These are phyloP conservation scores for Saguinus imperator DNA, from an alignment of 2,113 vertebrate species.

Conservation along the genomic window DNA sequence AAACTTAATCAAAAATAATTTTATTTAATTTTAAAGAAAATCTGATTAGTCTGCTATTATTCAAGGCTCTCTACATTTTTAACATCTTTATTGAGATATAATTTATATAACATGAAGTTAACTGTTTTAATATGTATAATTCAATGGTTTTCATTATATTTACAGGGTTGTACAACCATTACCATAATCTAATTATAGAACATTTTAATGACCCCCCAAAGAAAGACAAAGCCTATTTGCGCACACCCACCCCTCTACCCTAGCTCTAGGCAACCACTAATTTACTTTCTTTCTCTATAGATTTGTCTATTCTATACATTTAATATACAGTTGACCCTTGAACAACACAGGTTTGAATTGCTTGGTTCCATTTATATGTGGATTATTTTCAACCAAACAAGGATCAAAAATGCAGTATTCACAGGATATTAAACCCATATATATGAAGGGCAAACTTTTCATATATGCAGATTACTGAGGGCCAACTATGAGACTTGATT, in stretches of 20 bases:
- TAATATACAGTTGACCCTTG: background rate
- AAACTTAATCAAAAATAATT: background rate
- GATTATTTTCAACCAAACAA: background rate
- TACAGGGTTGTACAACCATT: background rate
- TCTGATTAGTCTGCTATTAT: background rate
- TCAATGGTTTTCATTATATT: background rate
- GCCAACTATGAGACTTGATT: background rate
- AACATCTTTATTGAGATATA: background rate
- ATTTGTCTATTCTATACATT: background rate
- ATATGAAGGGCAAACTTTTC: background rate
- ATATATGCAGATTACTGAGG: background rate
- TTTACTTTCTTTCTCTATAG: background rate
- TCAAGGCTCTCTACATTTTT: conserved; percentile 8
- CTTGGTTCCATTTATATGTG: background rate
- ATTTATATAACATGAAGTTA: background rate
- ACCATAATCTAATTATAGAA: background rate
- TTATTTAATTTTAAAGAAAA: conserved; percentile 39
- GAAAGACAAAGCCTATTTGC: background rate
- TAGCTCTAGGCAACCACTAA: background rate
- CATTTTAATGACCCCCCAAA: background rate
- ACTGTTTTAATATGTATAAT: background rate
- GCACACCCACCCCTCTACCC: background rate
- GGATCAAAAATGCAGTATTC: background rate
- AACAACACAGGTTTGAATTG: background rate
- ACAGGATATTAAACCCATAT: background rate